Percentiles rank a stretch among this genome's conserved stretches.
Evolutionary conservation across 2,113 vertebrate genomes (phyloP).

Genomic region (Dipodomys stephensi): DNA sequence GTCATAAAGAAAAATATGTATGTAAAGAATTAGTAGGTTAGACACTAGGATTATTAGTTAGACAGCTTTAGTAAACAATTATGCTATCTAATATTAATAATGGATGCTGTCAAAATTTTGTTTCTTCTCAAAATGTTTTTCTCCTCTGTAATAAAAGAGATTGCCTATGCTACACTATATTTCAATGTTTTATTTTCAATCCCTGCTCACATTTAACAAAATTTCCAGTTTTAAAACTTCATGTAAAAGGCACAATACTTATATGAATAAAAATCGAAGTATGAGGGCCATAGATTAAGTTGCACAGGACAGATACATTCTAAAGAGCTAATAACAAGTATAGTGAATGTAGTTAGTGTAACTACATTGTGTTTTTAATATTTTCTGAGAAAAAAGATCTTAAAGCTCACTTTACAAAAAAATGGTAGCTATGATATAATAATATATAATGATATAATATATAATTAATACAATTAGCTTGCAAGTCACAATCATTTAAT

Average conservation of each 20-base stretch:
- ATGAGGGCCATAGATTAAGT: not conserved
- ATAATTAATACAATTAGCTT: not conserved
- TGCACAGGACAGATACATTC: not conserved
- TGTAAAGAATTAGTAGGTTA: conserved; percentile 54
- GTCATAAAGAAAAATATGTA: conserved; percentile 70
- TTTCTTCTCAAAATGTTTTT: conserved; percentile 36
- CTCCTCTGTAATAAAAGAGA: not conserved
- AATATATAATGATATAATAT: no score
- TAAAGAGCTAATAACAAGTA: not conserved
- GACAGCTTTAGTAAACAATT: conserved; percentile 7
- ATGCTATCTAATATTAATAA: conserved; percentile 58
- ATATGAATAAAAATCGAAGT: not conserved
- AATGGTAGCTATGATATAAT: not conserved
- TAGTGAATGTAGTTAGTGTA: not conserved
- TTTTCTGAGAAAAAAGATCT: not conserved
- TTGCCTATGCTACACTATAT: not conserved
- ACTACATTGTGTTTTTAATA: not conserved
- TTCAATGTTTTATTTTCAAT: conserved; percentile 9
- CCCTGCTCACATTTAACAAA: not conserved
- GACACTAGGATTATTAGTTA: conserved; percentile 48
- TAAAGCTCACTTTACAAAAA: not conserved
- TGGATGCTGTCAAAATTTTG: not conserved
- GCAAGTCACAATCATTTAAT: not conserved
- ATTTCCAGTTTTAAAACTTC: not conserved
- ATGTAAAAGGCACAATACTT: not conserved